Base-by-base conservation (phyloP, 2,888 invertebrate genomes). In the Diaprepes abbreviatus region DNA sequence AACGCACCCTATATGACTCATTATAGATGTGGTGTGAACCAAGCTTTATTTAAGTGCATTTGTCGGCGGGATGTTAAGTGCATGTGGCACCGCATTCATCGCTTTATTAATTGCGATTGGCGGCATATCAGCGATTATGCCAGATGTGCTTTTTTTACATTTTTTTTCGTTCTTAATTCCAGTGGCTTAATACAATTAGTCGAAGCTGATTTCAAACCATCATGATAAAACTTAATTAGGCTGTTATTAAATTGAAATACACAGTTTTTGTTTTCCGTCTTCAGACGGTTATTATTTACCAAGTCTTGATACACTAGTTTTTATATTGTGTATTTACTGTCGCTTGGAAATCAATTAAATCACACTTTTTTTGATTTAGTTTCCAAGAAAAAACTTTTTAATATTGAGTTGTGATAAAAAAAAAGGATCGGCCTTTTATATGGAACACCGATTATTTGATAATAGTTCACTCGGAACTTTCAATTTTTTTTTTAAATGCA, bases 81-180 rank as follows among this genome's bases (percentile, higher is more conserved):
- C 65, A 66, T 71, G 71, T 71, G 72, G 74, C 75, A 74, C 73
- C 71, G 62, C 64, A 67, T 64, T 73, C 72, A 70, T 72, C 71
- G 70, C 75, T 65, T 66, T 72, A 74, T 73, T 75, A 75, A 75
- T 75, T 74, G 75, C 74, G 69, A 73, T 74, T 62, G 75, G 72
- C 75, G 74, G 73, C 66, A 66, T 52, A 71, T 72, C 63, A 71
- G 66, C 66, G 68, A 66, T 64, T 66, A 67, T 52, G 58, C 66
- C 71, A 72, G 71, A 69, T 71, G 73, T 63, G 67, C 50, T 63
- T 60, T 62, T 67, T 55, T 54, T 19, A 33, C 45, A 43, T 43
- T 64, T 64, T 43, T 28, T 16, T 14, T 45, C 10, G 43, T 43
- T 64, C 64, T 64, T 55, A 64, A 64, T 64, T 64, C 64, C 64